Base-by-base conservation (phyloP, 1,140 invertebrate species). In the Brachionus sp. region DNA sequence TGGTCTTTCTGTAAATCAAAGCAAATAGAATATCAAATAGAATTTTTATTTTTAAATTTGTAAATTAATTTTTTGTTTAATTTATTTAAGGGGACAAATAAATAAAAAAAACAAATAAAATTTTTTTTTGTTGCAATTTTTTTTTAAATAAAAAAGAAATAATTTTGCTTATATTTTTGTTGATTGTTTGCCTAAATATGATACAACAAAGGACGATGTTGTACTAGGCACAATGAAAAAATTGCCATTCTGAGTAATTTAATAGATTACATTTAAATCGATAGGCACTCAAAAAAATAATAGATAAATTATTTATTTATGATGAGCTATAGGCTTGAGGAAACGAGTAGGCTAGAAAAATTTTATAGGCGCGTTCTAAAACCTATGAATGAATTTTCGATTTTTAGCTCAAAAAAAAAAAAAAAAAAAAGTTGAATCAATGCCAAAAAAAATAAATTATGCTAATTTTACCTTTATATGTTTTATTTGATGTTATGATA, bases 391-490 rank as follows among this genome's bases (percentile, higher is more conserved):
- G 70, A 75, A 75, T 42, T 73, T 35, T 42, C n/a, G 37, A 75
- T 46, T 46, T 19, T 19, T 46, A 25, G 13, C n/a, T n/a, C 35
- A 73, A 42, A 42, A 5, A 29, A 66, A 66, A 73, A 42, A 42
- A 5, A 29, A 66, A 66, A 16, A 19, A 44, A 19, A 7, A 75
- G 12, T 75, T 75, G 70, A 75, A 75, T 25, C 39, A 9, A 25
- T 12, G 39, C 70, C 70, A 75, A 75, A 46, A 16, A n/a, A 25
- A 75, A 75, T 75, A 75, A 75, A 75, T 75, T 75, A 75, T 75
- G 70, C 19, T 75, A 75, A 75, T 75, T 75, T 9, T 46, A 46
- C 70, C 35, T 70, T 39, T 66, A 66, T 10, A 66, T 66, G n/a
- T 7, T 46, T 5, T 64, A 16, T 70, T 70, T 42, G 66, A 70